phyloP scores from a whole-genome alignment of 1,140 invertebrate species.

The Caenorhabditis latens region DNA sequence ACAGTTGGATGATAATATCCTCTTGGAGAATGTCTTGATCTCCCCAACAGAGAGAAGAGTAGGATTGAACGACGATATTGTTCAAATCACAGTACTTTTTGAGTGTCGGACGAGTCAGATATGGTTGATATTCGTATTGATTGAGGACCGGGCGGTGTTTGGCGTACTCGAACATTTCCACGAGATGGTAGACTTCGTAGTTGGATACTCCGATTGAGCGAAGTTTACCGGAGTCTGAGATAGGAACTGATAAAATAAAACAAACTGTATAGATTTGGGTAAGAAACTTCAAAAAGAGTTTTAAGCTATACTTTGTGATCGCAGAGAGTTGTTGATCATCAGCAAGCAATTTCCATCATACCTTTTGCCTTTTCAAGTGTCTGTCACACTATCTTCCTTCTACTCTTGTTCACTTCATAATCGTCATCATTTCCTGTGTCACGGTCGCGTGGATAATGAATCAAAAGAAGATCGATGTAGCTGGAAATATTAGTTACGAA shows the following conservation, averaged over 20 bases:
- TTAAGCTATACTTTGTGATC: background rate
- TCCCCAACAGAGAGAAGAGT: constrained; percentile 70
- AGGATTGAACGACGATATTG: constrained; percentile 78
- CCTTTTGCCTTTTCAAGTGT: constrained; percentile 56
- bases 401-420: constrained; percentile 51
- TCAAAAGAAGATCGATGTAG: constrained; percentile 61
- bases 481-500: constrained; percentile 36
- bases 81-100: constrained; percentile 78
- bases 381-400: constrained; percentile 57
- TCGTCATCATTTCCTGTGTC: constrained; percentile 54
- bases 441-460: constrained; percentile 66
- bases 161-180: constrained; percentile 80
- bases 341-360: background rate
- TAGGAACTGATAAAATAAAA: too few relatives aligned
- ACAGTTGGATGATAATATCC: constrained; percentile 58
- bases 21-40: constrained; percentile 70
- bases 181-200: constrained; percentile 84
- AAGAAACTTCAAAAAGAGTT: too few relatives aligned
- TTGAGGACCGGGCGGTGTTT: constrained; percentile 84
- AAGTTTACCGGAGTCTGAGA: constrained; percentile 78
- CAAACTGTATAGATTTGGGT: too few relatives aligned
- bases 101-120: constrained; percentile 78
- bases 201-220: constrained; percentile 88
- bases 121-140: constrained; percentile 81
- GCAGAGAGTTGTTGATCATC: background rate